phyloP scores from a whole-genome alignment of 2,113 vertebrate genomes.

The Syngnathus scovelli region DNA sequence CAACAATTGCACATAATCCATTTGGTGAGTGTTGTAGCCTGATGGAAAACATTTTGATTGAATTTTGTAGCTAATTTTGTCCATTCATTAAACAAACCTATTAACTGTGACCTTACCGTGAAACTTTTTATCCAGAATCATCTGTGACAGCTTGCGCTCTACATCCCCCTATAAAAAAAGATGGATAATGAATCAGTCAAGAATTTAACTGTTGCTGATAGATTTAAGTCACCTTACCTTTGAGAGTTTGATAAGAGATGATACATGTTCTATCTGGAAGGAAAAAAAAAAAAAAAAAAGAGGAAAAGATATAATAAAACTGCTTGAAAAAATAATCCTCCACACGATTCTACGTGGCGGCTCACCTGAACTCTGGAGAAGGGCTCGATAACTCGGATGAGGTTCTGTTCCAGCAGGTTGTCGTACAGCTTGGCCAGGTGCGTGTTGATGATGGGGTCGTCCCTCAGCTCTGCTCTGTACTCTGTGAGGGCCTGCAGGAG shows the following conservation, averaged over 20 bases:
- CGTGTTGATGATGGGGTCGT: constrained; percentile 96
- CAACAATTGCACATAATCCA: too few species aligned
- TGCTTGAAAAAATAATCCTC: background rate
- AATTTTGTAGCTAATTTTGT: too few species aligned
- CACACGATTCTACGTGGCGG: background rate
- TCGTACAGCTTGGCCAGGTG: constrained; percentile 95
- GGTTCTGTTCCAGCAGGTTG: constrained; percentile 96
- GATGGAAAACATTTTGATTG: too few species aligned
- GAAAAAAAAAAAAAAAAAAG: constrained; percentile 43
- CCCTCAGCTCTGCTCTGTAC: constrained; percentile 91
- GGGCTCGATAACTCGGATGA: constrained; percentile 96
- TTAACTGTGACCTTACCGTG: constrained; percentile 71
- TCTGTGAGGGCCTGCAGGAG: constrained; percentile 85
- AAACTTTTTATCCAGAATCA: constrained; percentile 99
- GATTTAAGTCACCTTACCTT: constrained; percentile 74
- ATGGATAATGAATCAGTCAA: background rate
- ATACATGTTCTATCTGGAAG: constrained; percentile 94
- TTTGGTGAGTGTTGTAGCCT: too few species aligned
- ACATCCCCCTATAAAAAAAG: constrained; percentile 78
- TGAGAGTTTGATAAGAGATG: constrained; percentile 93
- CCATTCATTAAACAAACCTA: too few species aligned
- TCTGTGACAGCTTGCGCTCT: constrained; percentile 98
- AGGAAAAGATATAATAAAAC: background rate
- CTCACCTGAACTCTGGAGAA: constrained; percentile 98
- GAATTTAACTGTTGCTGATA: background rate